Evolutionary conservation across 1,140 invertebrate species (phyloP).

Genomic region (Cyrtorhinus lividipennis): DNA sequence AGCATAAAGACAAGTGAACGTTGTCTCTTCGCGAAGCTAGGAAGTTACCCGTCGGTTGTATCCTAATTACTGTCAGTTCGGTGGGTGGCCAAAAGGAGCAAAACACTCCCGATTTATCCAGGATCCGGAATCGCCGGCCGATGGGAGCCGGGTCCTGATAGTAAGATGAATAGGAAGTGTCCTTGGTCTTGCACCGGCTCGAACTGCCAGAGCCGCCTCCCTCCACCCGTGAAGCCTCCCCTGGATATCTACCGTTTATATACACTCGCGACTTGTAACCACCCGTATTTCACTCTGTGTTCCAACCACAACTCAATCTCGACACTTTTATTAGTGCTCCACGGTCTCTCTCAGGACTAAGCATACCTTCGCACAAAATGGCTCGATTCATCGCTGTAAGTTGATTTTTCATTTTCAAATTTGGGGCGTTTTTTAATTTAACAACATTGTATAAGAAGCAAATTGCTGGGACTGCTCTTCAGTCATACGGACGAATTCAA

Average conservation of each 20-base stretch:
- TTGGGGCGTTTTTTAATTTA: too few species aligned
- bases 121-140: neutral
- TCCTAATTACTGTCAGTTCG: too few species aligned
- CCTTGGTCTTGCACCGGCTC: constrained; percentile 1
- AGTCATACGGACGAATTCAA: too few species aligned
- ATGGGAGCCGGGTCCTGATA: neutral
- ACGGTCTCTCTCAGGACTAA: too few species aligned
- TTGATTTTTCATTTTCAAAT: too few species aligned
- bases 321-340: too few species aligned
- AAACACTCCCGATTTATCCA: neutral
- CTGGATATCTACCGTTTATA: neutral
- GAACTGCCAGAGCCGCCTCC: neutral
- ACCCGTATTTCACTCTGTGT: constrained; percentile 4
- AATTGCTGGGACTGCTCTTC: too few species aligned
- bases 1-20: too few species aligned
- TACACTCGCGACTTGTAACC: constrained; percentile 2
- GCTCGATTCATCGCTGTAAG: constrained; percentile 16
- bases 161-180: neutral
- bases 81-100: neutral
- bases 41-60: too few species aligned
- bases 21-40: too few species aligned
- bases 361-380: constrained; percentile 14
- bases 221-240: neutral
- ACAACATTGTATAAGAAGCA: too few species aligned
- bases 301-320: neutral